Percentiles rank a stretch among this genome's conserved stretches.
phyloP scores from a whole-genome alignment of 1,140 invertebrate genomes.

The Akabosia matsudoensis region DNA sequence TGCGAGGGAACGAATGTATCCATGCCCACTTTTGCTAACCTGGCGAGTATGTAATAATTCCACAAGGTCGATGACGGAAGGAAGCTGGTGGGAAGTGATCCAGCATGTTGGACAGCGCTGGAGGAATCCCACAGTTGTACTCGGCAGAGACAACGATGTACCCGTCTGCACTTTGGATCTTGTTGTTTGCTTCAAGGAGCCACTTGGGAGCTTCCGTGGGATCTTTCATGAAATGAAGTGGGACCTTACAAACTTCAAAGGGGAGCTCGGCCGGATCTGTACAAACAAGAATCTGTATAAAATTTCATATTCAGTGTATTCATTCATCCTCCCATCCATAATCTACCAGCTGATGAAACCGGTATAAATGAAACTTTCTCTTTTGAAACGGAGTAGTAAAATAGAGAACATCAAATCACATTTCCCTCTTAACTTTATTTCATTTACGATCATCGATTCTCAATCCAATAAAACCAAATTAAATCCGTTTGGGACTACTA shows the following conservation, averaged over 20 bases:
- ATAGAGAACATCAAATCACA: no score
- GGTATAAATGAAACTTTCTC: no score
- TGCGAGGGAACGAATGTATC: neutral
- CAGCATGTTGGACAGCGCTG: constrained; percentile 54
- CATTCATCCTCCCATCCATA: no score
- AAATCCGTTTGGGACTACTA: no score
- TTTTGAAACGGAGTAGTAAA: no score
- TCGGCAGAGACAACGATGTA: constrained; percentile 54
- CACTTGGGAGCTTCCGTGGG: constrained; percentile 50
- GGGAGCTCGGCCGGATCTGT: constrained; percentile 52
- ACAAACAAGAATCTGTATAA: constrained; percentile 41
- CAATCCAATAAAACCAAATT: no score
- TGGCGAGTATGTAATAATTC: constrained; percentile 54
- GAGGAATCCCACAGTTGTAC: constrained; percentile 55
- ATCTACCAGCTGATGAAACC: no score
- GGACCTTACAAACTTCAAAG: constrained; percentile 50
- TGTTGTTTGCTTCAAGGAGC: constrained; percentile 50
- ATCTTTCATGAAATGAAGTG: constrained; percentile 52
- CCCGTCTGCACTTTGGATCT: constrained; percentile 53
- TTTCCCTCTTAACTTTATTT: no score
- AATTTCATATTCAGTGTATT: constrained; percentile 10
- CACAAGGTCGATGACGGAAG: constrained; percentile 54
- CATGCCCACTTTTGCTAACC: constrained; percentile 48
- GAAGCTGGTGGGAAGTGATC: constrained; percentile 54
- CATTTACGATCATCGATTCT: no score